A percentile compares a stretch with the other conserved stretches of the same genome.
Evolutionary conservation across 2,113 vertebrate species (phyloP).

Genomic region (Labeo rohita): DNA sequence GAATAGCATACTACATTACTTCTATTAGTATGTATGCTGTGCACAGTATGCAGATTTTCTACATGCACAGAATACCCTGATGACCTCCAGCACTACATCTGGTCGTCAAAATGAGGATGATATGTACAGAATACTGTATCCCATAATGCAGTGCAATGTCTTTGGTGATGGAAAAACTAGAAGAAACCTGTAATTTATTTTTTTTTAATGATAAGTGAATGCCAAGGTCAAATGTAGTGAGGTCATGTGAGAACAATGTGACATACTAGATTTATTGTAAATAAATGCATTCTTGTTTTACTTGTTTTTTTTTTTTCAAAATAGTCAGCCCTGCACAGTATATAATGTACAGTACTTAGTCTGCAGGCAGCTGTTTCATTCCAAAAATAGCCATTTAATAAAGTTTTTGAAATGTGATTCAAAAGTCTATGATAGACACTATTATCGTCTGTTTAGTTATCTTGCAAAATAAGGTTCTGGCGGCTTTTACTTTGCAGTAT

Average conservation of each 20-base stretch:
- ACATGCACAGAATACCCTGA: background rate
- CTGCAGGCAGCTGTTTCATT: background rate
- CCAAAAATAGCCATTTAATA: background rate
- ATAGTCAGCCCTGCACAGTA: too few relatives aligned
- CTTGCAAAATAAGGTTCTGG: too few relatives aligned
- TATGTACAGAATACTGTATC: background rate
- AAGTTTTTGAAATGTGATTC: background rate
- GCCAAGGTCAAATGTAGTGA: too few relatives aligned
- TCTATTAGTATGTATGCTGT: background rate
- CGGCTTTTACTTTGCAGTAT: too few relatives aligned
- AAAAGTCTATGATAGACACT: too few relatives aligned
- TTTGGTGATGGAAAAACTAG: background rate
- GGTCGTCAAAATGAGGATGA: background rate
- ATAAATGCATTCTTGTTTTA: too few relatives aligned
- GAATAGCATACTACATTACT: background rate
- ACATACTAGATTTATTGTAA: too few relatives aligned
- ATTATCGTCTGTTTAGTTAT: too few relatives aligned
- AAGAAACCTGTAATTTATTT: too few relatives aligned
- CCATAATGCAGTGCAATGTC: background rate
- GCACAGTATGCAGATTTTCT: background rate
- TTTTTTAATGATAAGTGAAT: too few relatives aligned
- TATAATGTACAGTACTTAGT: background rate
- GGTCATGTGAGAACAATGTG: too few relatives aligned
- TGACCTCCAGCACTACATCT: background rate
- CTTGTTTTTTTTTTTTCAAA: too few relatives aligned